Evolutionary conservation across 2,113 vertebrate genomes (phyloP).

Genomic region (Coracopsis vasa): DNA sequence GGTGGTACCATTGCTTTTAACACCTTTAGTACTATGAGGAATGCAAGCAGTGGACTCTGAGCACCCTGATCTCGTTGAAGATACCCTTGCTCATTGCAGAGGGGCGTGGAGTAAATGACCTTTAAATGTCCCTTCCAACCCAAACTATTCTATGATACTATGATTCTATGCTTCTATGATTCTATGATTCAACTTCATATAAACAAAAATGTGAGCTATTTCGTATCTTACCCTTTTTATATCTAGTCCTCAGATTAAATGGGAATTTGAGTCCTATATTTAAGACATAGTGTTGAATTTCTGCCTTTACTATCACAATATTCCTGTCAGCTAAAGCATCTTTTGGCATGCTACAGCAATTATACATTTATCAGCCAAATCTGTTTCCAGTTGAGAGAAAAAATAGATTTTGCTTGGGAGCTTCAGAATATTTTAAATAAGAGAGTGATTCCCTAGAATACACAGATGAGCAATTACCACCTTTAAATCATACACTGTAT

Average conservation of each 20-base stretch:
- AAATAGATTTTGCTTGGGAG: not conserved
- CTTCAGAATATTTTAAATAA: slow-evolving; percentile 10
- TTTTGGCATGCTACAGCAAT: not conserved
- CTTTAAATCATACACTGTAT: not conserved
- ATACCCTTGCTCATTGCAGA: not conserved
- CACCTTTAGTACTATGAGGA: not conserved
- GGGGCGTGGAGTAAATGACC: not conserved
- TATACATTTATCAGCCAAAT: slow-evolving; percentile 19
- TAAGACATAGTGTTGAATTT: not conserved
- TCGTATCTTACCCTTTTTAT: not conserved
- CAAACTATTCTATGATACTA: not conserved
- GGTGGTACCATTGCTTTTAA: not conserved
- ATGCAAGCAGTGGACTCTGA: not conserved
- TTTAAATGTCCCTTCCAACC: not conserved
- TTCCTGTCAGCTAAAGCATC: not conserved
- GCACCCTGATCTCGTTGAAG: not conserved
- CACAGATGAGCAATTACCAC: not conserved
- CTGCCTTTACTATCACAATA: not conserved
- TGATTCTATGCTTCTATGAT: not conserved
- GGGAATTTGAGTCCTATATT: not conserved
- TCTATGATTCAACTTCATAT: not conserved
- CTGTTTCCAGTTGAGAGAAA: not conserved
- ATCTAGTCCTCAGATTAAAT: not conserved
- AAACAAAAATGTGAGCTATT: not conserved
- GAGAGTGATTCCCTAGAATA: slow-evolving; percentile 2